Base-by-base conservation (phyloP, 2,113 vertebrate species). In the Reinhardtius hippoglossoides region DNA sequence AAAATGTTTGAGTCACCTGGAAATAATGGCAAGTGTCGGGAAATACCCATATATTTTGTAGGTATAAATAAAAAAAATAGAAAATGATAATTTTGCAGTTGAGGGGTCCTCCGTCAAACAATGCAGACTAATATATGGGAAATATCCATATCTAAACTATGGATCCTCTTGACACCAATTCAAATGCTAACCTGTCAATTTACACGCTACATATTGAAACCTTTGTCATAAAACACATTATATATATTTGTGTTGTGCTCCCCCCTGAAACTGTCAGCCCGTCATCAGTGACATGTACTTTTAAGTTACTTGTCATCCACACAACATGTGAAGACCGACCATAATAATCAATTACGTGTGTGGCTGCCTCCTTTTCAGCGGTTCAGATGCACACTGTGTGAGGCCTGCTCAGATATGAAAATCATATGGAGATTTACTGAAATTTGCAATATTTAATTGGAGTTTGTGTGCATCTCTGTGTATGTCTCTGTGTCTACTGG, bases 381-480 rank as follows among this genome's bases (percentile, higher is more conserved):
- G 78, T 67, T 88, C 77, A 83, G 66, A 66, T 76, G 79, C 85
- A 75, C 84, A 37, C 87, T 74, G 88, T 73, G 75, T 90, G 91
- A 90, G 68, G 67, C 85, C 75, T 89, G 82, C 87, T 92, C 86
- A 90, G 84, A 90, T 84, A 88, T 88, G 83, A 87, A 92, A 87
- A 92, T 84, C 81, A 35, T 81, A 87, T 85, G 88, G 90, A 89
- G 89, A 89, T 93, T 89, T 90, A 85, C 80, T 79, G 81, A 84
- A 91, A 92, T 91, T 79, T 85, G 86, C 85, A 87, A 87, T 87
- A 88, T 91, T 92, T 94, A 93, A 95, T 94, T 94, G 91, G 92
- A 92, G 90, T 92, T 93, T 90, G 90, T 91, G 87, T 89, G 91
- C 76, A 72, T 89, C 88, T 89, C 78, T 27, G 56, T 57, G 55